Percentiles rank a stretch among this genome's conserved stretches.
Conservation (phyloP, 2,113 vertebrate genomes). For the Chloebia gouldiae region DNA sequence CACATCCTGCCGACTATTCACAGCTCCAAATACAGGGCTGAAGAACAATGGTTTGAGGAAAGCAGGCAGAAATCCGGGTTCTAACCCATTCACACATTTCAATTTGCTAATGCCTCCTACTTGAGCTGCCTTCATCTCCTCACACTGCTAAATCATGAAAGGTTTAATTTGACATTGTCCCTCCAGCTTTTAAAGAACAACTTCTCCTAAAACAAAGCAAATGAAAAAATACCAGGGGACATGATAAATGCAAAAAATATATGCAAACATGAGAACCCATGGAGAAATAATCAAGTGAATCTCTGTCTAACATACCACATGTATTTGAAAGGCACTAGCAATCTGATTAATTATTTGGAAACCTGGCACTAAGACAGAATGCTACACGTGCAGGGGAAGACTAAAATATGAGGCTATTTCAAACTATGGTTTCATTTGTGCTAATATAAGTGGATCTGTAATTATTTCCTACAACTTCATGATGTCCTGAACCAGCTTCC, state of each 20-base stretch:
- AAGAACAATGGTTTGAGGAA: slow-evolving; percentile 47
- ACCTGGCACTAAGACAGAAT: not conserved
- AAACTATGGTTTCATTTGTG: not conserved
- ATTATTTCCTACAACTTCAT: slow-evolving; percentile 53
- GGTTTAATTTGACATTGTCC: not conserved
- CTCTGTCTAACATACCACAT: not conserved
- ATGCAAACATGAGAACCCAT: not conserved
- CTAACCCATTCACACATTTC: not conserved
- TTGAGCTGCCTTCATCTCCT: not conserved
- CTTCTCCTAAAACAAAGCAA: not conserved
- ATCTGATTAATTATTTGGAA: not conserved
- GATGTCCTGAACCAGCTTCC: slow-evolving; percentile 43
- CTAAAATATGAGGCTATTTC: not conserved
- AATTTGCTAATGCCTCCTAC: not conserved
- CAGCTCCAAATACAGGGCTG: slow-evolving; percentile 14
- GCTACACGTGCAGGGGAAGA: not conserved
- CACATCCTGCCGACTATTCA: slow-evolving; percentile 21
- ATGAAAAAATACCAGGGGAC: not conserved
- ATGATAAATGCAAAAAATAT: not conserved
- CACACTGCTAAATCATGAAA: not conserved
- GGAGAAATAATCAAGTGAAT: not conserved
- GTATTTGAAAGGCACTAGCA: not conserved
- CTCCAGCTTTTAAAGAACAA: not conserved
- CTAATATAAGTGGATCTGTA: not conserved
- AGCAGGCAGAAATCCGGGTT: slow-evolving; percentile 11